Conservation (phyloP, 2,888 invertebrate species). For the Teleiodes luculella region DNA sequence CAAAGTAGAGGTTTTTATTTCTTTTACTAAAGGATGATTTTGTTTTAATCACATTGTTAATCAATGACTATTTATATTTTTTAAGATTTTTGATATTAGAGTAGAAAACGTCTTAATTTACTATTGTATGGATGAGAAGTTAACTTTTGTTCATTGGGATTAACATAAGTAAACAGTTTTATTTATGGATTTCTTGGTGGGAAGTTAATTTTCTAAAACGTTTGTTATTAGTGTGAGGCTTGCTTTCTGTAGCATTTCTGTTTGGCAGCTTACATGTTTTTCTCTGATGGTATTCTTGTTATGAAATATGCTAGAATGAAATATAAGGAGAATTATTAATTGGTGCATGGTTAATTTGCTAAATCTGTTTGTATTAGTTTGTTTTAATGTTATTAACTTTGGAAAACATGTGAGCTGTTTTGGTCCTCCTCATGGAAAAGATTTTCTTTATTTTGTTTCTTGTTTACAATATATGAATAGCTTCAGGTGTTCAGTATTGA, state of each 20-base stretch:
- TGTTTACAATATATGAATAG: constrained; percentile 18
- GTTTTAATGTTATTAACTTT: constrained; percentile 17
- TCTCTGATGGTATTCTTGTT: constrained; percentile 13
- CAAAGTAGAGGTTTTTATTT: constrained; percentile 54
- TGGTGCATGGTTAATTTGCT: constrained; percentile 25
- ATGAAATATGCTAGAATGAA: background rate
- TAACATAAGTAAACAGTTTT: constrained; percentile 19
- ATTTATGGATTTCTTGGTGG: constrained; percentile 21
- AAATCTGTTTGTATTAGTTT: constrained; percentile 23
- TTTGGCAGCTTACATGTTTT: constrained; percentile 34
- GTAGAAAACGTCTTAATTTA: constrained; percentile 39
- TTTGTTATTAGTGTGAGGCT: constrained; percentile 13
- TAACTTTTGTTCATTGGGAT: constrained; percentile 42
- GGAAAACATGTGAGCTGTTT: constrained; percentile 29
- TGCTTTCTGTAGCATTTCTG: constrained; percentile 27
- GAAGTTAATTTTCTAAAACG: constrained; percentile 21
- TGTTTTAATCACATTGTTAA: constrained; percentile 54
- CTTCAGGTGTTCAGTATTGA: constrained; percentile 23
- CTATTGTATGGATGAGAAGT: constrained; percentile 34
- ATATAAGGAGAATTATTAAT: constrained; percentile 10
- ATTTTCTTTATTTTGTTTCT: constrained; percentile 29
- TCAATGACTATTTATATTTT: constrained; percentile 57
- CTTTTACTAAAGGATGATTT: constrained; percentile 56
- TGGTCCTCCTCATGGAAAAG: constrained; percentile 19
- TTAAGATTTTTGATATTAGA: constrained; percentile 41